These are phyloP conservation scores for Toxotes jaculatrix DNA, from an alignment of 2,113 vertebrate species.

Conservation along the genomic window DNA sequence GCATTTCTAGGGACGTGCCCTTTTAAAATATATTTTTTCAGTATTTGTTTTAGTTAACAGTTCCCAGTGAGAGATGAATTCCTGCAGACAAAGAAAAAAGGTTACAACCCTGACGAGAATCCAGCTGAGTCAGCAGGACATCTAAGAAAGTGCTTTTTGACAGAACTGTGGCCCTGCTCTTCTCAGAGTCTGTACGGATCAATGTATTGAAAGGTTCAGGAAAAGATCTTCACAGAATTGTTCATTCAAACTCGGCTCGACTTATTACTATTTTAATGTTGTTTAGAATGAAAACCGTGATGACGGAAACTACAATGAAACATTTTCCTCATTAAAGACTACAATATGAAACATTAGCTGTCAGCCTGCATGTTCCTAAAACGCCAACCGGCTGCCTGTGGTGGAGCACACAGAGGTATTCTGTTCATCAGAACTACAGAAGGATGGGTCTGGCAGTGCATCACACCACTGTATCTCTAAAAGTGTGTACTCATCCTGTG, in stretches of 20 bases:
- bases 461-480: slow-evolving; percentile 10
- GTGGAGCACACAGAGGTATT: slow-evolving; percentile 9
- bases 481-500: background rate
- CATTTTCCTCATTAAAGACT: slow-evolving; percentile 30
- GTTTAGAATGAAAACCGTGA: background rate
- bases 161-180: background rate
- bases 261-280: background rate
- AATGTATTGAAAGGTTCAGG: background rate
- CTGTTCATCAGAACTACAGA: slow-evolving; percentile 30
- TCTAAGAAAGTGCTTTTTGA: slow-evolving; percentile 4
- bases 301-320: background rate
- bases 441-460: slow-evolving; percentile 9
- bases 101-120: background rate
- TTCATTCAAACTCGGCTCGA: background rate
- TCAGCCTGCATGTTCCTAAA: slow-evolving; percentile 11
- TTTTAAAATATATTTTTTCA: background rate
- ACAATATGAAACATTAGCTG: slow-evolving; percentile 17
- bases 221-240: background rate
- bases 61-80: background rate
- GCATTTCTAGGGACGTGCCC: background rate
- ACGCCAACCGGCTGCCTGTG: background rate
- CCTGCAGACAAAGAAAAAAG: slow-evolving; percentile 5
- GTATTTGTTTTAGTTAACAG: background rate
- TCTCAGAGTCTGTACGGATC: background rate
- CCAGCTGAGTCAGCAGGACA: slow-evolving; percentile 7